Evolutionary conservation across 2,113 vertebrate genomes (phyloP).

Genomic region (Copsychus sechellarum): DNA sequence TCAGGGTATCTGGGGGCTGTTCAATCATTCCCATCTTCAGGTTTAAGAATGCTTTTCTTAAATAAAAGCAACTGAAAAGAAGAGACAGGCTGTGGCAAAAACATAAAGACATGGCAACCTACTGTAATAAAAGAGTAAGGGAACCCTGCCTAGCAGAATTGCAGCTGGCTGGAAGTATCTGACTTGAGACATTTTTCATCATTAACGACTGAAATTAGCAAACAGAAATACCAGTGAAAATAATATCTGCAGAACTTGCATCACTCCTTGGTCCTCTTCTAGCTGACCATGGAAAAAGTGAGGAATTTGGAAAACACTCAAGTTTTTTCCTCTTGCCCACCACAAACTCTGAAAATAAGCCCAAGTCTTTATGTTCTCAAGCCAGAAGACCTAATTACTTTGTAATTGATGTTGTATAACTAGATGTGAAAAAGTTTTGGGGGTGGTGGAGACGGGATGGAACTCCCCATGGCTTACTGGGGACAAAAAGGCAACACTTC

Average conservation of each 20-base stretch:
- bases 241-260: neutral
- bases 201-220: constrained; percentile 9
- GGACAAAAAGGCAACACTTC: neutral
- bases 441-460: neutral
- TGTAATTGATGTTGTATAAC: neutral
- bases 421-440: neutral
- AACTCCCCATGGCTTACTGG: neutral
- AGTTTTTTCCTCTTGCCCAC: neutral
- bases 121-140: neutral
- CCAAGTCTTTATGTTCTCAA: neutral
- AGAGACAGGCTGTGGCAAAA: neutral
- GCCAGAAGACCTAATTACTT: neutral
- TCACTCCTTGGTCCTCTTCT: neutral
- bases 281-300: neutral
- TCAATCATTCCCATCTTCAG: constrained; percentile 2
- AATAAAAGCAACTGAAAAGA: constrained; percentile 31
- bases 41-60: constrained; percentile 21
- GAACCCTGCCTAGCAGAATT: neutral
- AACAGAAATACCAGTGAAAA: neutral
- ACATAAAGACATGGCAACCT: neutral
- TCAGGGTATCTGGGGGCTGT: neutral
- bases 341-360: neutral
- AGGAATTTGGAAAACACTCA: neutral
- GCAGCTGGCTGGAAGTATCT: neutral
- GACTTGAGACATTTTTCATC: neutral